A percentile compares a stretch with the other conserved stretches of the same genome.
phyloP scores from a whole-genome alignment of 2,888 invertebrate genomes.

The Cheilosia impressa region DNA sequence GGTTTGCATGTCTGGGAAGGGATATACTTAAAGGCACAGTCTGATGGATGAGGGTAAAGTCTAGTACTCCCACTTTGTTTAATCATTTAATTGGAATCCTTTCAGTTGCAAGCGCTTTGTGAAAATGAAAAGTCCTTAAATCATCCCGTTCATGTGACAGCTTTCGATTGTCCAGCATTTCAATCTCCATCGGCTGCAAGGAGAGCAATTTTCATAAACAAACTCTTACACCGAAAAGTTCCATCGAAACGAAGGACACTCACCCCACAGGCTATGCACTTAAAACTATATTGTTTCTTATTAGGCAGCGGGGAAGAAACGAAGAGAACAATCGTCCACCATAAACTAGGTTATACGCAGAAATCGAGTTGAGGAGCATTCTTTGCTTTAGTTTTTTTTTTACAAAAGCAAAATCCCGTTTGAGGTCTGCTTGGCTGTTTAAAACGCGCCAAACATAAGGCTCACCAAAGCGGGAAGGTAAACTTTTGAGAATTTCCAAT shows the following conservation, averaged over 20 bases:
- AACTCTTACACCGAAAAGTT: neutral
- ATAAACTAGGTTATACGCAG: conserved; percentile 23
- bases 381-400: neutral
- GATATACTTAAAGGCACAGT: neutral
- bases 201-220: conserved; percentile 12
- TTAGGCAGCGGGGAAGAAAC: neutral
- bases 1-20: conserved; percentile 3
- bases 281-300: conserved; percentile 7
- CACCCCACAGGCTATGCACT: neutral
- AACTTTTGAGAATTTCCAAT: conserved; percentile 47
- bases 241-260: neutral
- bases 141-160: neutral
- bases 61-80: neutral
- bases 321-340: neutral
- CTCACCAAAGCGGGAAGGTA: conserved; percentile 34
- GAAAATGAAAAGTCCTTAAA: neutral
- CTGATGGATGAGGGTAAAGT: neutral
- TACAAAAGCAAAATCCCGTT: neutral
- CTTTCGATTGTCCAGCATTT: neutral
- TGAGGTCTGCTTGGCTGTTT: conserved; percentile 22
- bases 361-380: neutral
- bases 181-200: neutral
- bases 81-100: conserved; percentile 46
- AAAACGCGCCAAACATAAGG: conserved; percentile 17
- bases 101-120: neutral